phyloP scores from a whole-genome alignment of 2,888 invertebrate genomes.

The Pammene aurita region DNA sequence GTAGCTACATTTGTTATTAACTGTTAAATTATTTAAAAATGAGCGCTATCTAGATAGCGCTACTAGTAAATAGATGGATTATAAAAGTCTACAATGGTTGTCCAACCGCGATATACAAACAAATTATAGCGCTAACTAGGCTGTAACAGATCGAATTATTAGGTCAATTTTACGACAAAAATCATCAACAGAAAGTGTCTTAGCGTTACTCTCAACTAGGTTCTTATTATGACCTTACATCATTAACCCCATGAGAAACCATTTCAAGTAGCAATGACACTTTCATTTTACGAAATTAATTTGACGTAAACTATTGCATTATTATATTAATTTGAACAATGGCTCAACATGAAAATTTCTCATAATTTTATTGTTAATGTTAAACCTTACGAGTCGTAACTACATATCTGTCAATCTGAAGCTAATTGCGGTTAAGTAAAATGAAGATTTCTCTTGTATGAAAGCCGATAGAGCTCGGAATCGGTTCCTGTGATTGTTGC shows the following conservation, averaged over 20 bases:
- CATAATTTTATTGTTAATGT: slow-evolving; percentile 54
- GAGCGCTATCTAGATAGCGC: background rate
- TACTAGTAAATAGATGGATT: background rate
- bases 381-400: slow-evolving; percentile 28
- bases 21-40: background rate
- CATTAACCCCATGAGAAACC: slow-evolving; percentile 40
- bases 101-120: slow-evolving; percentile 46
- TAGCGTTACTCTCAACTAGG: slow-evolving; percentile 13
- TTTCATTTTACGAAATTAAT: slow-evolving; percentile 42
- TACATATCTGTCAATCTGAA: slow-evolving; percentile 44
- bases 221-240: slow-evolving; percentile 38
- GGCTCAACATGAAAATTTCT: slow-evolving; percentile 48
- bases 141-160: slow-evolving; percentile 77
- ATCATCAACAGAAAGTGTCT: slow-evolving; percentile 43
- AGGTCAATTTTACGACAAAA: slow-evolving; percentile 65
- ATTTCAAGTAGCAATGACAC: slow-evolving; percentile 30
- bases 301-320: slow-evolving; percentile 31
- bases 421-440: slow-evolving; percentile 34
- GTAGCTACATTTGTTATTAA: background rate
- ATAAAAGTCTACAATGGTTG: slow-evolving; percentile 36
- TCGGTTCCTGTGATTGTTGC: slow-evolving; percentile 47
- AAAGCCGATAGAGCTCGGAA: slow-evolving; percentile 41
- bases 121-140: slow-evolving; percentile 69
- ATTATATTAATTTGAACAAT: slow-evolving; percentile 40
- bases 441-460: slow-evolving; percentile 38